phyloP scores from a whole-genome alignment of 2,888 invertebrate species.

The Pheosia tremula region DNA sequence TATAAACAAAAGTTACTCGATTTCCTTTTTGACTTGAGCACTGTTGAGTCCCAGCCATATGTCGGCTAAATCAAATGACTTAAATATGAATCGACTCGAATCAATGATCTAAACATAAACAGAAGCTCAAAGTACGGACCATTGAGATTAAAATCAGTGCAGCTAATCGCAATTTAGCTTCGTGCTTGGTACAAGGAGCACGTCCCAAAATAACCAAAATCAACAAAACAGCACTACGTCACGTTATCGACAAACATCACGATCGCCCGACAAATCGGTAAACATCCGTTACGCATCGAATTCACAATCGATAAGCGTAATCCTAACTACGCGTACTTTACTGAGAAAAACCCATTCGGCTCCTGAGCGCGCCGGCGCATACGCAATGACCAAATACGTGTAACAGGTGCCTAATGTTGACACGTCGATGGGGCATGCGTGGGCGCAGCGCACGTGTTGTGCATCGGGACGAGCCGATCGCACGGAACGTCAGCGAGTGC shows the following conservation, averaged over 20 bases:
- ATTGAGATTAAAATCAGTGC: too few species aligned
- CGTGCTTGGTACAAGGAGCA: slow-evolving; percentile 16
- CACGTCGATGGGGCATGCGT: slow-evolving; percentile 48
- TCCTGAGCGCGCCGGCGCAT: slow-evolving; percentile 34
- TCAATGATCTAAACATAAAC: slow-evolving; percentile 5
- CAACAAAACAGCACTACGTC: slow-evolving; percentile 17
- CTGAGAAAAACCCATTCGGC: slow-evolving; percentile 62
- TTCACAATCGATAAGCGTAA: slow-evolving; percentile 39
- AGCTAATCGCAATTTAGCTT: background rate
- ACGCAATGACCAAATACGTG: slow-evolving; percentile 38
- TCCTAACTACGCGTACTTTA: slow-evolving; percentile 46
- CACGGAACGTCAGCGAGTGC: slow-evolving; percentile 45
- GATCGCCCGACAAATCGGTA: slow-evolving; percentile 47
- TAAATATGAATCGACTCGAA: background rate
- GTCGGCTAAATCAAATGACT: background rate
- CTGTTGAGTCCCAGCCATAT: slow-evolving; percentile 14
- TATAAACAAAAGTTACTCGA: slow-evolving; percentile 16
- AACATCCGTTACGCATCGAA: slow-evolving; percentile 39
- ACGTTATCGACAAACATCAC: slow-evolving; percentile 35
- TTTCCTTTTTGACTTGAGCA: slow-evolving; percentile 16
- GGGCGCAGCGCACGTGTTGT: slow-evolving; percentile 61
- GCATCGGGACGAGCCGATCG: slow-evolving; percentile 64
- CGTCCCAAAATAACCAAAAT: slow-evolving; percentile 32
- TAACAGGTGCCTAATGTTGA: slow-evolving; percentile 35
- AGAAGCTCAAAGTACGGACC: background rate